Percentiles rank a stretch among this genome's conserved stretches.
phyloP scores from a whole-genome alignment of 2,113 vertebrate genomes.

The Psilopsiagon aymara region DNA sequence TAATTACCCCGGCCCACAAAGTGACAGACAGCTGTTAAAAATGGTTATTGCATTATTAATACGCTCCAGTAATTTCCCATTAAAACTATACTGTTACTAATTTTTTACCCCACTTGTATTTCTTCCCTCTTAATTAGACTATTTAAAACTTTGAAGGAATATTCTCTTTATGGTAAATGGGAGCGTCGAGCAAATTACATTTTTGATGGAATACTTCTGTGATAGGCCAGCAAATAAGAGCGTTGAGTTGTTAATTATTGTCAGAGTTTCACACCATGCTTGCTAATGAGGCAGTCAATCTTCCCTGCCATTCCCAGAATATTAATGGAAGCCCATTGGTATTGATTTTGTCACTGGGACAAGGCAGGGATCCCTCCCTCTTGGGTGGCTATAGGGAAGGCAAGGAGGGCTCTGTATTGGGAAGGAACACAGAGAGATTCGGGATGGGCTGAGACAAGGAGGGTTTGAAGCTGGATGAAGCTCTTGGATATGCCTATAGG shows the following conservation, averaged over 20 bases:
- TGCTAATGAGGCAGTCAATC: conserved; percentile 86
- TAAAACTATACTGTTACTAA: conserved; percentile 84
- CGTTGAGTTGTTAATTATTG: conserved; percentile 85
- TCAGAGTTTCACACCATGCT: conserved; percentile 78
- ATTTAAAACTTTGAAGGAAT: conserved; percentile 84
- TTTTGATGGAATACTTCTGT: conserved; percentile 86
- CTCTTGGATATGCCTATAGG: background rate
- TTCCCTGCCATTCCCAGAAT: conserved; percentile 72
- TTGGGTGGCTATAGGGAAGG: background rate
- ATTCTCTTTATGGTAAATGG: conserved; percentile 81
- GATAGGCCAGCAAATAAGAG: conserved; percentile 85
- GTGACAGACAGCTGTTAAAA: conserved; percentile 83
- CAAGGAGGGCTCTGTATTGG: background rate
- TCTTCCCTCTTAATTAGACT: conserved; percentile 86
- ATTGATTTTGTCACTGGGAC: conserved; percentile 29
- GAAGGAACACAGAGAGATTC: background rate
- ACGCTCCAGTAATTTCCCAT: conserved; percentile 81
- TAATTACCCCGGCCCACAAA: conserved; percentile 78
- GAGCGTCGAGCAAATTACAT: conserved; percentile 81
- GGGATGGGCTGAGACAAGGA: background rate
- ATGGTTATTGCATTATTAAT: conserved; percentile 85
- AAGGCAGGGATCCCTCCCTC: background rate
- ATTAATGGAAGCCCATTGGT: conserved; percentile 71
- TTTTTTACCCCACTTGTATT: conserved; percentile 69
- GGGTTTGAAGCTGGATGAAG: background rate